Evolutionary conservation across 53 echinoderm and acorn worm species (phyloP), one percentile per base, ranked within the genome.

Genomic region (Zoroaster sp.): DNA sequence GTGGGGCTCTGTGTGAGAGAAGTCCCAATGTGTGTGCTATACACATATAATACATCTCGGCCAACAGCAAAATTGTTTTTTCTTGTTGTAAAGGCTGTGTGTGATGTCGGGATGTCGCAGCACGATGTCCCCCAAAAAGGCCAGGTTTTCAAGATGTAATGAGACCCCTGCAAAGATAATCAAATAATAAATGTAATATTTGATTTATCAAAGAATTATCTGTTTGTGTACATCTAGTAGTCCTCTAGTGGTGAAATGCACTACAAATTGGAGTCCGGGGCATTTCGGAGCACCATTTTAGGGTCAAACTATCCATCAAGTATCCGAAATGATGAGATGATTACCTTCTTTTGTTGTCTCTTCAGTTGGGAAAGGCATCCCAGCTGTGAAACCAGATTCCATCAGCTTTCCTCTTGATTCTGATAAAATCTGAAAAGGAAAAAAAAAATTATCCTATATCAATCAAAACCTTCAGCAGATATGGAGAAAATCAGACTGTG

Each of bases 41-140:
- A 47, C 7, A 59, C 23, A 9, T 47, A 1, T 47, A 47, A 47
- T 4, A 13, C 11, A 53, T 53, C 12, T 44, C 7, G 8, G 12
- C 8, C 7, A 44, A 44, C 7, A 44, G 12, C 8, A 12, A n/a
- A n/a, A n/a, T n/a, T 93, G 83, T 39, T 94, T 91, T 31, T 92
- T 94, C 83, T 98, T 95, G 73, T 83, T 87, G 31, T 92, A 93
- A 7, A 94, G 41, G 42, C 75, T 77, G 71, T 94, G 93, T 10
- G 91, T 94, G 40, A 98, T 93, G 44, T 98, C 99, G n/a, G 99
- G 95, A 65, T 95, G 88, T 14, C 91, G 80, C 23, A 98, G 77
- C 0, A 83, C 83, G 39, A 98, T 96, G 73, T 98, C 99, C 37
- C 93, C 89, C 44, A 98, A 89, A 70, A 98, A 94, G 54, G 93